Conservation (phyloP, 2,888 invertebrate species). For the Gari tellinella region DNA sequence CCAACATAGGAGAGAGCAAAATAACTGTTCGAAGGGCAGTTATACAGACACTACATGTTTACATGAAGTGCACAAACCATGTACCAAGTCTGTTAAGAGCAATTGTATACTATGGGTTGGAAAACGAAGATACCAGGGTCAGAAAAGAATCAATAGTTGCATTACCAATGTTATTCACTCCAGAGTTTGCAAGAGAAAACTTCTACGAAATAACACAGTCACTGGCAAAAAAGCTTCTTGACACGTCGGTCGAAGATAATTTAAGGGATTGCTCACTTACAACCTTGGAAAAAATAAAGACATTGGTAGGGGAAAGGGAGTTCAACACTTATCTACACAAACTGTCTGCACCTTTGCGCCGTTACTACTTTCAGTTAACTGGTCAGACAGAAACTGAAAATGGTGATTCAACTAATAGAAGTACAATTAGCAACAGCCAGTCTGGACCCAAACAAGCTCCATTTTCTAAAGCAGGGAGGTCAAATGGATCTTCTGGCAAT, state of each 20-base stretch:
- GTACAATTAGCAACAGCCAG: slow-evolving; percentile 25
- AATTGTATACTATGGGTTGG: slow-evolving; percentile 83
- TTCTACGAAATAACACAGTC: slow-evolving; percentile 82
- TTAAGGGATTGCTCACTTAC: slow-evolving; percentile 79
- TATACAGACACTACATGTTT: slow-evolving; percentile 84
- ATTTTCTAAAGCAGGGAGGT: slow-evolving; percentile 25
- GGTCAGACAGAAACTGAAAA: slow-evolving; percentile 56
- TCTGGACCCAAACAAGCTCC: slow-evolving; percentile 33
- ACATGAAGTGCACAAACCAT: slow-evolving; percentile 84
- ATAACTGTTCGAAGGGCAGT: slow-evolving; percentile 83
- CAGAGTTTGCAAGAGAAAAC: slow-evolving; percentile 84
- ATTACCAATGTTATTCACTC: slow-evolving; percentile 84
- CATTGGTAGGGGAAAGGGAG: slow-evolving; percentile 82
- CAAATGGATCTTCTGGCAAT: too few species aligned
- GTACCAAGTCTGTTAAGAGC: slow-evolving; percentile 83
- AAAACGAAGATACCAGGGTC: slow-evolving; percentile 80
- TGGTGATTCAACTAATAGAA: slow-evolving; percentile 30
- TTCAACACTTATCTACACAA: slow-evolving; percentile 81
- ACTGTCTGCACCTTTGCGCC: slow-evolving; percentile 74
- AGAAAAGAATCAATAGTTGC: slow-evolving; percentile 84
- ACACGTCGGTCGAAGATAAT: slow-evolving; percentile 79
- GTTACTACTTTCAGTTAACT: slow-evolving; percentile 75
- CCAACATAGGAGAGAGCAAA: slow-evolving; percentile 83
- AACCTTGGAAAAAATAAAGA: slow-evolving; percentile 83
- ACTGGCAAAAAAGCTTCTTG: slow-evolving; percentile 79